Conservation (phyloP, 2,888 invertebrate genomes). For the Geophilus truncorum region DNA sequence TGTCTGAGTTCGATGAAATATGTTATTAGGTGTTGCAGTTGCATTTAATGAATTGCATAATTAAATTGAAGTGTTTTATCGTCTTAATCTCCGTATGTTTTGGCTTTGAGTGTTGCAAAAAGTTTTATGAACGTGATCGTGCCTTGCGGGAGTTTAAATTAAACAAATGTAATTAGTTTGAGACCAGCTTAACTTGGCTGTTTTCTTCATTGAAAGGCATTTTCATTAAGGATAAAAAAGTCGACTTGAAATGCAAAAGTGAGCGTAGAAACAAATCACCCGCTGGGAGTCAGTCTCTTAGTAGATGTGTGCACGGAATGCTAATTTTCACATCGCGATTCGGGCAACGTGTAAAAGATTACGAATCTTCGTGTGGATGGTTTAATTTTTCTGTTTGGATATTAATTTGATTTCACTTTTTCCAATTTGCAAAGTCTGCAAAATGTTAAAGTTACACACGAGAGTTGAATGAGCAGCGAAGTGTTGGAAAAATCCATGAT, state of each 20-base stretch:
- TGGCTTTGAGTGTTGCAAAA: neutral
- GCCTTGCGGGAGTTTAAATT: neutral
- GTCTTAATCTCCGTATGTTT: too few species aligned
- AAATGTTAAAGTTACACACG: too few species aligned
- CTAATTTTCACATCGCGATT: neutral
- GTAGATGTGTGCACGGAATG: neutral
- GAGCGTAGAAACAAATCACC: conserved; percentile 1
- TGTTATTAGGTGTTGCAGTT: too few species aligned
- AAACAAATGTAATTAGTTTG: neutral
- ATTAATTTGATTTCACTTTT: neutral
- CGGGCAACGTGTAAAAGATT: neutral
- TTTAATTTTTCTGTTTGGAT: neutral
- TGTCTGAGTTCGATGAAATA: too few species aligned
- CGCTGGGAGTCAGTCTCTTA: neutral
- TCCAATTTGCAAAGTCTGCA: too few species aligned
- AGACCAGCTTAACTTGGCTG: neutral
- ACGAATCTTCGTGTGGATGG: neutral
- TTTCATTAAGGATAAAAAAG: conserved; percentile 11
- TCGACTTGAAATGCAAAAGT: conserved; percentile 1
- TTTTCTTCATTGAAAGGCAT: neutral
- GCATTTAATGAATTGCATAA: too few species aligned
- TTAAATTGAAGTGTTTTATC: too few species aligned
- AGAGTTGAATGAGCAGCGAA: too few species aligned
- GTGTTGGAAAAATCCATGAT: too few species aligned
- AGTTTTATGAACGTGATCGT: neutral